Base-by-base conservation (phyloP, 2,797 vertebrate genomes). In the Sorex maritimensis region DNA sequence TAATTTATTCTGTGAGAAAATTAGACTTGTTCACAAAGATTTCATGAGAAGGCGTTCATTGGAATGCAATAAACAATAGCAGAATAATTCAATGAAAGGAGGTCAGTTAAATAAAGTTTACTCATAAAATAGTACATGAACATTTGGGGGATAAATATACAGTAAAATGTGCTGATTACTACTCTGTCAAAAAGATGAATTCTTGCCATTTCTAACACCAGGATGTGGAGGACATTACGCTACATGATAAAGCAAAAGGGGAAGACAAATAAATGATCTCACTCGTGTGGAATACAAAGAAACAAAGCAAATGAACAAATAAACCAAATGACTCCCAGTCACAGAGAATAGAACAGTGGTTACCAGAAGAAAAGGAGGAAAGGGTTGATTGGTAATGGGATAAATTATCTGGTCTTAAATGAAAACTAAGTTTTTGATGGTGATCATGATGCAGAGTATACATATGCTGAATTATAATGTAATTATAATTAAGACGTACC, bases 1-100 rank as follows among this genome's bases (percentile, higher is more conserved):
- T 46, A 74, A 80, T 80, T 85, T 74, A 73, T 73, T 80, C 58
- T 17, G n/a, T 52, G 34, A 21, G 11, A 80, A 89, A 72, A 81
- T 30, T 85, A 14, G 17, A 23, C 17, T 80, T 85, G 38, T 67
- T 80, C 74, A 74, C 58, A 81, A 46, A 81, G 68, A 55, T 88
- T 46, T 28, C 52, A 13, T 52, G 41, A 63, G 2, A 38, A 28
- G 14, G 52, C 89, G 1, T 80, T 88, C 67, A 55, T 65, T 84
- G 82, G 79, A 23, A n/a, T 52, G 1, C 49, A 52, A 52, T 52
- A n/a, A 52, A 68, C 46, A 86, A 81, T 44, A 26, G 86, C 28
- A 75, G 38, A 55, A 84, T 73, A 34, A 72, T 49, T 85, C 19
- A 65, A 8, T 49, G 30, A 83, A 2, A 74, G 79, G 38, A 85